phyloP scores from a whole-genome alignment of 2,113 vertebrate genomes.

The Megaptera novaeangliae region DNA sequence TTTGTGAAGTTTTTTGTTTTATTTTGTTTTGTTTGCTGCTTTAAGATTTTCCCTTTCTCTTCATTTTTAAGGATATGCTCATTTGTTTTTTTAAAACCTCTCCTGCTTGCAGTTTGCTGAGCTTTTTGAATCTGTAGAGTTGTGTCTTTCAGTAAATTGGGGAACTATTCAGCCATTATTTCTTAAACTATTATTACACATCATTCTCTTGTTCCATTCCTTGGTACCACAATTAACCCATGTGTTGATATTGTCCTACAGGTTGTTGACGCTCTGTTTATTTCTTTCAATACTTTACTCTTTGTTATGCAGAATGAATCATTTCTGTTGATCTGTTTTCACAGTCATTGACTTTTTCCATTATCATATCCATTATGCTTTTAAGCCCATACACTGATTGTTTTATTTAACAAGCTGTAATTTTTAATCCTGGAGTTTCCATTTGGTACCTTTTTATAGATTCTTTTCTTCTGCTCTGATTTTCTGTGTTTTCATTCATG shows the following conservation, averaged over 20 bases:
- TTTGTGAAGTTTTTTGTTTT: not conserved
- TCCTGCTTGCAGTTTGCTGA: not conserved
- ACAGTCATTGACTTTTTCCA: not conserved
- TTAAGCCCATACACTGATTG: not conserved
- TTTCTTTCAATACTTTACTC: not conserved
- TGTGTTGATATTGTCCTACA: not conserved
- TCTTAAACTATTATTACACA: not conserved
- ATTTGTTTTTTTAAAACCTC: not conserved
- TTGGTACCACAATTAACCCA: not conserved
- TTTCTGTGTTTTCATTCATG: not conserved
- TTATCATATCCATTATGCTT: not conserved
- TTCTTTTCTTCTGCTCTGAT: not conserved
- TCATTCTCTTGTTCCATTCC: not conserved
- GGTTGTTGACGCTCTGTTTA: not conserved
- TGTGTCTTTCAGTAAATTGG: not conserved
- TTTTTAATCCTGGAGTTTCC: slow-evolving; percentile 16
- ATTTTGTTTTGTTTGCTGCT: not conserved
- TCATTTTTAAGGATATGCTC: not conserved
- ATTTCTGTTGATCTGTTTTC: slow-evolving; percentile 5
- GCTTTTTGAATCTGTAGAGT: not conserved
- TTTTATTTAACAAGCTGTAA: not conserved
- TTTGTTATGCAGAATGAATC: not conserved
- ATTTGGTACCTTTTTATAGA: not conserved
- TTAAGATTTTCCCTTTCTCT: not conserved
- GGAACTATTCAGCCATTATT: not conserved